Evolutionary conservation across 2,113 vertebrate genomes (phyloP).

Genomic region (Trogon surrucura): DNA sequence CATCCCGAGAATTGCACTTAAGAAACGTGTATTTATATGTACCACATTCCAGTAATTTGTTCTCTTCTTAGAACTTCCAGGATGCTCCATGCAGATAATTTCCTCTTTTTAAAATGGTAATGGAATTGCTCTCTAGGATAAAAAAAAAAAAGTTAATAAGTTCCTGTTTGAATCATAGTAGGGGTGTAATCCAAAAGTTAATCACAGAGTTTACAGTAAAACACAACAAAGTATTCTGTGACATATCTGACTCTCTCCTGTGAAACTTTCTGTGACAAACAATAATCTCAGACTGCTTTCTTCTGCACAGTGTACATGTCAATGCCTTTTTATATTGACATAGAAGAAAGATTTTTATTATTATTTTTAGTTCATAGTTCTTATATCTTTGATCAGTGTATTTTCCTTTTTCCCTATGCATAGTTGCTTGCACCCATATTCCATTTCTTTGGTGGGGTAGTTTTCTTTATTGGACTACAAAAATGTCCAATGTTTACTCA

Average conservation of each 20-base stretch:
- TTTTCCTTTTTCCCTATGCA: not conserved
- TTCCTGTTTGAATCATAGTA: not conserved
- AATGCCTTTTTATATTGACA: not conserved
- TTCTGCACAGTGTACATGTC: not conserved
- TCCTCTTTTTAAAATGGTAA: not conserved
- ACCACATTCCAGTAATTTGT: not conserved
- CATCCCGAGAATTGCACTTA: not conserved
- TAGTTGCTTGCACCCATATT: not conserved
- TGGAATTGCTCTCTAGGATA: not conserved
- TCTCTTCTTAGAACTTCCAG: not conserved
- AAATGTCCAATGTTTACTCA: not conserved
- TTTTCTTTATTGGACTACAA: not conserved
- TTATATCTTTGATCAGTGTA: not conserved
- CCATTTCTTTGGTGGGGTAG: not conserved
- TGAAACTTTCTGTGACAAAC: not conserved
- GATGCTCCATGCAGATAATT: not conserved
- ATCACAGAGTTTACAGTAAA: not conserved
- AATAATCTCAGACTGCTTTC: not conserved
- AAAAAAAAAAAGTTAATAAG: not conserved
- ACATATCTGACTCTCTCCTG: not conserved
- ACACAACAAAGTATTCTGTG: not conserved
- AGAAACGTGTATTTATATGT: not conserved
- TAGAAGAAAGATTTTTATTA: not conserved
- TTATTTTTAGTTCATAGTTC: not conserved
- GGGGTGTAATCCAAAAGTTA: not conserved